phyloP scores from a whole-genome alignment of 2,888 invertebrate genomes.

The Tromatobia lineatoria region DNA sequence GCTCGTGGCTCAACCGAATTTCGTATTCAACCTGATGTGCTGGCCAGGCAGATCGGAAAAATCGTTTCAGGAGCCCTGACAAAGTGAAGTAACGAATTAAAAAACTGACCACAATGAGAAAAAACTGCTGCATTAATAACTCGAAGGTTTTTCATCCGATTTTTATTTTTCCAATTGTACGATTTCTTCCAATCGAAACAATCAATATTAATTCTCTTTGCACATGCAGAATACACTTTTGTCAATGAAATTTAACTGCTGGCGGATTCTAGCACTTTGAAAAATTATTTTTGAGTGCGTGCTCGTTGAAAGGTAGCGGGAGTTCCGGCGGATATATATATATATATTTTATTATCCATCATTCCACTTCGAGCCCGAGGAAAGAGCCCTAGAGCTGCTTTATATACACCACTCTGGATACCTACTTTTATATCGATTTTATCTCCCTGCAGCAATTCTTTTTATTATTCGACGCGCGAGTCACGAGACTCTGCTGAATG shows the following conservation, averaged over 20 bases:
- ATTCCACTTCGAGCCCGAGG: not conserved
- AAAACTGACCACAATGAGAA: too few relatives aligned
- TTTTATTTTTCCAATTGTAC: not conserved
- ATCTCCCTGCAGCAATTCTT: slow-evolving; percentile 27
- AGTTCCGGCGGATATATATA: not conserved
- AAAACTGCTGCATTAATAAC: not conserved
- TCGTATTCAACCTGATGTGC: slow-evolving; percentile 15
- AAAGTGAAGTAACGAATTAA: not conserved
- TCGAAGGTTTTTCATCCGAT: not conserved
- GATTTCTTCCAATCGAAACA: not conserved
- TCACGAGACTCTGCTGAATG: slow-evolving; percentile 10
- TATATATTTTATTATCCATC: not conserved
- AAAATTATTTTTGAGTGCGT: slow-evolving; percentile 11
- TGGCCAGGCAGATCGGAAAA: not conserved
- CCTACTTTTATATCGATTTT: slow-evolving; percentile 26
- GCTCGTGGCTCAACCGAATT: slow-evolving; percentile 28
- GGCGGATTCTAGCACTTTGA: not conserved
- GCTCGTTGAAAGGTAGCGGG: not conserved
- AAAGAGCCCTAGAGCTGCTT: slow-evolving; percentile 16
- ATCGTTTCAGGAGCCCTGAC: not conserved
- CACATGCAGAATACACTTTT: not conserved
- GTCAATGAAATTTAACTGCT: not conserved
- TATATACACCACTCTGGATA: slow-evolving; percentile 26
- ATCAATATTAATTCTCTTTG: not conserved
- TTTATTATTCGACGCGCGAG: slow-evolving; percentile 22